Evolutionary conservation across 2,888 invertebrate genomes (phyloP).

Genomic region (Pachymerium ferrugineum): DNA sequence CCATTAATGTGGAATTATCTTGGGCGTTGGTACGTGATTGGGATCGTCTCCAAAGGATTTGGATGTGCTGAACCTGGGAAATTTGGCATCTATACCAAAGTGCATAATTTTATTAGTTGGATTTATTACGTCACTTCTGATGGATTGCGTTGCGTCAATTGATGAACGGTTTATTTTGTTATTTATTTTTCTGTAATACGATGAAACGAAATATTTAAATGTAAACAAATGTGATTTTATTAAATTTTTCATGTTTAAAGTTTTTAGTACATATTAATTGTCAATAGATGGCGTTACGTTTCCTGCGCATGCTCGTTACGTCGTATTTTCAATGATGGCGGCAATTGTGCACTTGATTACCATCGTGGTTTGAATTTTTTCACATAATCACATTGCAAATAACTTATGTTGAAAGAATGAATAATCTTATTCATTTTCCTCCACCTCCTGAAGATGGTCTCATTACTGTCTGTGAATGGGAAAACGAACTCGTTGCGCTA

Average conservation of each 20-base stretch:
- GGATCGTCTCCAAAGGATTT: background rate
- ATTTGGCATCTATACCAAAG: slow-evolving; percentile 16
- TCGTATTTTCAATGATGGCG: no score
- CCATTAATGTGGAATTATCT: slow-evolving; percentile 12
- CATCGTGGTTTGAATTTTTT: background rate
- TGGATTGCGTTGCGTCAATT: background rate
- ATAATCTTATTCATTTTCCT: background rate
- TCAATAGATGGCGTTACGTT: no score
- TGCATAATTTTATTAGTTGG: background rate
- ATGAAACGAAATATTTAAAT: background rate
- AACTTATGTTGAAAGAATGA: background rate
- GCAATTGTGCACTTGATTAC: no score
- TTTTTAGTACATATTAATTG: no score
- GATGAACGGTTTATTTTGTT: no score
- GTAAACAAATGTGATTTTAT: no score
- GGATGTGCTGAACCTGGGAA: background rate
- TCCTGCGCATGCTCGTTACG: no score
- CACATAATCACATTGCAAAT: background rate
- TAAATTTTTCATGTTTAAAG: no score
- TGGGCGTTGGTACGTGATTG: slow-evolving; percentile 17
- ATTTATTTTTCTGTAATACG: no score
- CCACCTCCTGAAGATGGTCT: background rate
- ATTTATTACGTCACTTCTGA: background rate
- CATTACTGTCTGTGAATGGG: slow-evolving; percentile 7
- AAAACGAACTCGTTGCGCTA: background rate